These are phyloP conservation scores for Python bivittatus DNA, from an alignment of 2,113 vertebrate species.

Conservation along the genomic window DNA sequence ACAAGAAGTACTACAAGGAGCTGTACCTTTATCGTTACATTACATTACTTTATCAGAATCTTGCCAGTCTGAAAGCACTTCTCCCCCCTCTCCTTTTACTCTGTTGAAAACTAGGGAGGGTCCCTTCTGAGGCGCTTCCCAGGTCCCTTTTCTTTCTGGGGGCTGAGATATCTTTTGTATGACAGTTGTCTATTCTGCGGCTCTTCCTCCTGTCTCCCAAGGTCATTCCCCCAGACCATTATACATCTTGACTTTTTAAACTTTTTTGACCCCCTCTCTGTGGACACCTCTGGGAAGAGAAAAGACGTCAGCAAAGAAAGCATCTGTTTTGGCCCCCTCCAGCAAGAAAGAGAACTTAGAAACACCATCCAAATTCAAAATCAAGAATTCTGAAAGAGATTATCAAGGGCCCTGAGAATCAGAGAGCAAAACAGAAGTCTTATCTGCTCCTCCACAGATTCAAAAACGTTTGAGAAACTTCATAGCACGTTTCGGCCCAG, in stretches of 20 bases:
- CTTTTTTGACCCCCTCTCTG: not conserved
- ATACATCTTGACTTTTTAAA: not conserved
- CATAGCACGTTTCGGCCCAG: not conserved
- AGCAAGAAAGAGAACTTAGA: not conserved
- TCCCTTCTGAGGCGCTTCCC: not conserved
- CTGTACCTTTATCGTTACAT: not conserved
- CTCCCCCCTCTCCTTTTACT: not conserved
- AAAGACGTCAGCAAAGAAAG: not conserved
- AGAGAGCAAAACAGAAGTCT: not conserved
- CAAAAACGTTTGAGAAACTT: not conserved
- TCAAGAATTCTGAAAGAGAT: not conserved
- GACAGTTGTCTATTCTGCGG: not conserved
- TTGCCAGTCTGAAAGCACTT: not conserved
- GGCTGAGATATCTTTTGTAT: not conserved
- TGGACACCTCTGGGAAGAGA: not conserved
- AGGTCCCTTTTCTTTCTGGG: not conserved
- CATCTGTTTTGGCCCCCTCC: not conserved
- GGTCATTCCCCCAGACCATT: not conserved
- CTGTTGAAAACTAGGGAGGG: not conserved
- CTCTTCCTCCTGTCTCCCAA: not conserved
- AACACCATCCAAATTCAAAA: not conserved
- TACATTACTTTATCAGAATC: not conserved
- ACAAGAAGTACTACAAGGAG: not conserved
- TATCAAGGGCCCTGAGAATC: not conserved
- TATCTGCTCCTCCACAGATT: not conserved